Evolutionary conservation across 2,113 vertebrate species (phyloP).

Genomic region (Clarias batrachus): DNA sequence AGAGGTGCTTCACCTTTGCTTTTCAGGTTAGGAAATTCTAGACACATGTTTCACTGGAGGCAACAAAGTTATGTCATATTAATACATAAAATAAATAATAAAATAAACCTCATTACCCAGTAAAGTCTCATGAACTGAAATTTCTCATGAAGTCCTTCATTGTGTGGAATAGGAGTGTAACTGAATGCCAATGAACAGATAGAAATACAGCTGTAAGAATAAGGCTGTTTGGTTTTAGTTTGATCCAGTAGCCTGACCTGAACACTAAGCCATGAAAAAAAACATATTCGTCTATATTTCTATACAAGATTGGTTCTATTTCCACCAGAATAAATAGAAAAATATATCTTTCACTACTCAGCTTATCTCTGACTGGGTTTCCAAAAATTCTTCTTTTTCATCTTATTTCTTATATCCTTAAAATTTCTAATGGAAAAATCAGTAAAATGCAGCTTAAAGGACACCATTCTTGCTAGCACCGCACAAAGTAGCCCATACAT

Average conservation of each 20-base stretch:
- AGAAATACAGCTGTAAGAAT: neutral
- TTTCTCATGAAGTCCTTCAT: neutral
- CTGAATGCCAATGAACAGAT: neutral
- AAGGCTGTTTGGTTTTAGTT: neutral
- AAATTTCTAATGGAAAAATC: too few species aligned
- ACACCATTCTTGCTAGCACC: neutral
- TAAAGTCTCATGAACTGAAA: neutral
- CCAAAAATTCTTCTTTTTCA: neutral
- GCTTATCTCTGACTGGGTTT: neutral
- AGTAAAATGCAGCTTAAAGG: neutral
- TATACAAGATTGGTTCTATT: neutral
- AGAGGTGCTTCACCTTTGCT: conserved; percentile 19
- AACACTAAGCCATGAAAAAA: neutral
- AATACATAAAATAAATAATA: neutral
- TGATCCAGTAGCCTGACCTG: neutral
- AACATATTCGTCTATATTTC: neutral
- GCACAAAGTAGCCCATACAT: neutral
- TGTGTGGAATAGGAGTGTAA: neutral
- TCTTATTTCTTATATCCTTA: neutral
- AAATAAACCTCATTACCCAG: neutral
- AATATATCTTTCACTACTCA: neutral
- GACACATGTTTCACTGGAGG: neutral
- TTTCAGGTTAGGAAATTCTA: conserved; percentile 1
- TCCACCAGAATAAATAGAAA: neutral
- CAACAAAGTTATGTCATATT: neutral